phyloP scores from a whole-genome alignment of 2,888 invertebrate genomes.

The Opisthograptis luteolata region DNA sequence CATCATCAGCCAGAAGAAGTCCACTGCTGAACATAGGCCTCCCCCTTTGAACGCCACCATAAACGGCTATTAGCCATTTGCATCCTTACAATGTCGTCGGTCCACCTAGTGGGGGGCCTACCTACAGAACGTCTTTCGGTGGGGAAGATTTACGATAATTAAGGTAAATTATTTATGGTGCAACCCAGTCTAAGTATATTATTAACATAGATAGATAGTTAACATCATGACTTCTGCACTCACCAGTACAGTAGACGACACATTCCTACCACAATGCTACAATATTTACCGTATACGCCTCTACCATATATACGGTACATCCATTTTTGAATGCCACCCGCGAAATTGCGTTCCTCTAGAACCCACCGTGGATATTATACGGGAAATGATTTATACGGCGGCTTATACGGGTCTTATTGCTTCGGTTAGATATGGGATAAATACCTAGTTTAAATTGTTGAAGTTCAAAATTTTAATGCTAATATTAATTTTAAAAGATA shows the following conservation, averaged over 20 bases:
- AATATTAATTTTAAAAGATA: not conserved
- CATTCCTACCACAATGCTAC: constrained; percentile 34
- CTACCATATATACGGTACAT: constrained; percentile 4
- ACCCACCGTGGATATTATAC: constrained; percentile 48
- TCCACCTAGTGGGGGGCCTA: too few species aligned
- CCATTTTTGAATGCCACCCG: constrained; percentile 57
- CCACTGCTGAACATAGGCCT: too few species aligned
- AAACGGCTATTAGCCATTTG: too few species aligned
- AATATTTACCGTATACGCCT: constrained; percentile 26
- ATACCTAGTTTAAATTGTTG: constrained; percentile 34
- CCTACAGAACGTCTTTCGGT: too few species aligned
- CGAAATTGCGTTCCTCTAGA: constrained; percentile 55
- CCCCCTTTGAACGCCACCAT: too few species aligned
- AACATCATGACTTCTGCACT: constrained; percentile 2
- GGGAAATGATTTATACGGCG: constrained; percentile 54
- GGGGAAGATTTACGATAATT: too few species aligned
- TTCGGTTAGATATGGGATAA: constrained; percentile 30
- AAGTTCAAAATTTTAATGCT: constrained; percentile 8
- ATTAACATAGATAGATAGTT: too few species aligned
- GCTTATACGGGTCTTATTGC: constrained; percentile 39
- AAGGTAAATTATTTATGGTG: too few species aligned
- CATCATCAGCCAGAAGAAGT: too few species aligned
- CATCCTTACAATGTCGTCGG: too few species aligned
- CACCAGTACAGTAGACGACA: constrained; percentile 31
- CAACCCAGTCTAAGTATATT: too few species aligned